phyloP scores from a whole-genome alignment of 2,797 vertebrate genomes.

The Picus viridis region DNA sequence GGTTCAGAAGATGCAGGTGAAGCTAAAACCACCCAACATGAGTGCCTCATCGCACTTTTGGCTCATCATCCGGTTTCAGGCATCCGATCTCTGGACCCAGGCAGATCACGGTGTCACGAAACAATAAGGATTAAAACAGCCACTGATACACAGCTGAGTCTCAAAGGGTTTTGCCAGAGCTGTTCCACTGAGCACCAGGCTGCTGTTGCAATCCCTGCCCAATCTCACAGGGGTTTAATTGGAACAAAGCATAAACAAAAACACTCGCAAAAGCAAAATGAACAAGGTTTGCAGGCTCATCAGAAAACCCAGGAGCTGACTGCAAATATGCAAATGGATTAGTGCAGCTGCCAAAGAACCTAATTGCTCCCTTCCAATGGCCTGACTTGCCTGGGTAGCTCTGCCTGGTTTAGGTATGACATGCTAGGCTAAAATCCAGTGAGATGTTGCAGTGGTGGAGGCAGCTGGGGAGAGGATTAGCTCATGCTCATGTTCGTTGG shows the following conservation, averaged over 20 bases:
- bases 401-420: background rate
- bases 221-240: constrained; percentile 21
- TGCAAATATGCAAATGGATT: background rate
- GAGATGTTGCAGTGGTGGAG: background rate
- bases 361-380: background rate
- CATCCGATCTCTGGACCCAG: background rate
- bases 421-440: background rate
- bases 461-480: background rate
- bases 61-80: background rate
- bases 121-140: background rate
- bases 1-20: background rate
- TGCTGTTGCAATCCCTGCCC: background rate
- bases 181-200: background rate
- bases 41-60: background rate
- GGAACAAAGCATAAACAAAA: constrained; percentile 41
- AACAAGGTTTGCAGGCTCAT: constrained; percentile 40
- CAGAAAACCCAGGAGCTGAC: constrained; percentile 12
- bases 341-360: constrained; percentile 20
- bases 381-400: background rate
- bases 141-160: background rate
- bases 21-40: background rate
- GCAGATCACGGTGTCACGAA: background rate
- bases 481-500: background rate
- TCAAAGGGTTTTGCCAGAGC: background rate
- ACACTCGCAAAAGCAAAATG: constrained; percentile 22